phyloP scores from a whole-genome alignment of 2,888 invertebrate genomes.

The Vandiemenella viatica region DNA sequence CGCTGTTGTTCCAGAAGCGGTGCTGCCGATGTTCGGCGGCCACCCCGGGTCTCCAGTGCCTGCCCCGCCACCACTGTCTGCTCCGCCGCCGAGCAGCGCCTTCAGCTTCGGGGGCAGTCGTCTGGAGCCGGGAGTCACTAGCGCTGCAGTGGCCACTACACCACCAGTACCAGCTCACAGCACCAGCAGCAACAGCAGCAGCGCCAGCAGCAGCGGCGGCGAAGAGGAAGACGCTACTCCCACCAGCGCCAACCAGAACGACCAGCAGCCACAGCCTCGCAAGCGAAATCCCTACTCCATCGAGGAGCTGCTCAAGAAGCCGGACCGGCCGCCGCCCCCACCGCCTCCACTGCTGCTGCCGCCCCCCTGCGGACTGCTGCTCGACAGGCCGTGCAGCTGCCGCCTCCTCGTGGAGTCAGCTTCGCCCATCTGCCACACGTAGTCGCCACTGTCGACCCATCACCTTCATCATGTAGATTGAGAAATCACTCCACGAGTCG shows the following conservation, averaged over 20 bases:
- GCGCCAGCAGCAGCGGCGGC: background rate
- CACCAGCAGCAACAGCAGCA: background rate
- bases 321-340: constrained; percentile 31
- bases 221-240: background rate
- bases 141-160: too few relatives aligned
- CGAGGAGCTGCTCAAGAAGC: constrained; percentile 70
- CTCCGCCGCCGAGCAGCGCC: too few relatives aligned
- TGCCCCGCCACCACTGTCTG: too few relatives aligned
- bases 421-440: background rate
- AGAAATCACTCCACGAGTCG: too few relatives aligned
- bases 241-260: too few relatives aligned
- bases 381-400: constrained; percentile 22
- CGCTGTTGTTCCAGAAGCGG: too few relatives aligned
- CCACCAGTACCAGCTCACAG: too few relatives aligned
- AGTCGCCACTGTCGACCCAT: background rate
- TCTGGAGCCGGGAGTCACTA: too few relatives aligned
- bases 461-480: background rate
- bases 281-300: constrained; percentile 78
- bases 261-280: constrained; percentile 21
- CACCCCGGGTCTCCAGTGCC: background rate
- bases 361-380: constrained; percentile 22
- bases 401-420: background rate
- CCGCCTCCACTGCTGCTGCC: constrained; percentile 22
- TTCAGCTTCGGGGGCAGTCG: too few relatives aligned
- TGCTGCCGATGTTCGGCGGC: background rate